Conservation (phyloP, 2,888 invertebrate species). For the Aphidoletes aphidimyza region DNA sequence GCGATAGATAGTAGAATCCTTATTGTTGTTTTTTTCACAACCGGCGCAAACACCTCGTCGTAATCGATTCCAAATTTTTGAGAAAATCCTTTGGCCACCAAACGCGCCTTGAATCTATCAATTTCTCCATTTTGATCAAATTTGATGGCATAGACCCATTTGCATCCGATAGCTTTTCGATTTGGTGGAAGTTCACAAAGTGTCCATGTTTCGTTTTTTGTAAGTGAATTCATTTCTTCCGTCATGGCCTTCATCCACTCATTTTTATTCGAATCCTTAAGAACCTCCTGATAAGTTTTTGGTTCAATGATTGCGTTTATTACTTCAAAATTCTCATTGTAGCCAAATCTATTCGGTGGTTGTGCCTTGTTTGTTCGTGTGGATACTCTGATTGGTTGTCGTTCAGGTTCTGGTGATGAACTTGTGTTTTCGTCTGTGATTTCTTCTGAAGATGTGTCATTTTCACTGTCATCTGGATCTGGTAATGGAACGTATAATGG, state of each 20-base stretch:
- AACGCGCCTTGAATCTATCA: constrained; percentile 58
- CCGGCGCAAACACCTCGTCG: constrained; percentile 60
- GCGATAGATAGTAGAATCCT: constrained; percentile 7
- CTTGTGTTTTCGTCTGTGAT: too few species aligned
- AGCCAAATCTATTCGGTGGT: not conserved
- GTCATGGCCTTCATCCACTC: constrained; percentile 59
- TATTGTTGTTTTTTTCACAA: constrained; percentile 56
- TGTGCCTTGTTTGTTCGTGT: not conserved
- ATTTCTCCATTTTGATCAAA: constrained; percentile 57
- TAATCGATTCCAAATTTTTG: constrained; percentile 59
- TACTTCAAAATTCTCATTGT: not conserved
- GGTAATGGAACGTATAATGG: not conserved
- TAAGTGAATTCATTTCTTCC: constrained; percentile 58
- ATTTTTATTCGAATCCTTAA: constrained; percentile 47
- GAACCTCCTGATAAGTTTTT: constrained; percentile 55
- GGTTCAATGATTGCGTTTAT: constrained; percentile 54
- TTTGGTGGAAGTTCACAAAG: constrained; percentile 56
- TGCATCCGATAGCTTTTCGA: constrained; percentile 57
- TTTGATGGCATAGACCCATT: constrained; percentile 59
- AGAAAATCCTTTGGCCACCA: constrained; percentile 59
- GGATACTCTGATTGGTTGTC: not conserved
- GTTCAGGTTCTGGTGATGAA: too few species aligned
- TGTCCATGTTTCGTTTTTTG: constrained; percentile 57
- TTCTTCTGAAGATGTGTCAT: too few species aligned
- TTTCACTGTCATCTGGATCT: not conserved